Evolutionary conservation across 2,113 vertebrate species (phyloP).

Genomic region (Cyanistes caeruleus): DNA sequence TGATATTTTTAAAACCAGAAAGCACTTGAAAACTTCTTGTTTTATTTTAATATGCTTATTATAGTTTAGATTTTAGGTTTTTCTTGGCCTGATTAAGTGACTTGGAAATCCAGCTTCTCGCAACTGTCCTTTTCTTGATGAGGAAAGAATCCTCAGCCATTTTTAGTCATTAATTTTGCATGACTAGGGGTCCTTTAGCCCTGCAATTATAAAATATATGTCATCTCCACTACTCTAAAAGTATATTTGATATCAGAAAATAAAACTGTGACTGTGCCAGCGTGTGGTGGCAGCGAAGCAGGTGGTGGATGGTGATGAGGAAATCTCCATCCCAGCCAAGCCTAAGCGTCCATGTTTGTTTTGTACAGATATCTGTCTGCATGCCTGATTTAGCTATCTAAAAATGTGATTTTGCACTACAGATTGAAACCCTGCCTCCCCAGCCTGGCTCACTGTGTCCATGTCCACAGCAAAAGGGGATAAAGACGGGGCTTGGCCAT

Average conservation of each 20-base stretch:
- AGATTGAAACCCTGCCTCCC: not conserved
- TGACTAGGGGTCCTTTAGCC: not conserved
- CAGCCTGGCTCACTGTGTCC: not conserved
- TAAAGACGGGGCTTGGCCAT: not conserved
- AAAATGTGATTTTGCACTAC: not conserved
- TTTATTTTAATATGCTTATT: not conserved
- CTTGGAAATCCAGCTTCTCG: not conserved
- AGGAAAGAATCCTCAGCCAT: not conserved
- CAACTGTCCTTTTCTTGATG: not conserved
- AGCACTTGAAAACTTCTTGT: not conserved
- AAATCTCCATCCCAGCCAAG: not conserved
- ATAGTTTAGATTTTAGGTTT: not conserved
- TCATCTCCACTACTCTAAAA: not conserved
- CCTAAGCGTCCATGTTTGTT: not conserved
- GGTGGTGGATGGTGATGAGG: not conserved
- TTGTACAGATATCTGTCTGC: not conserved
- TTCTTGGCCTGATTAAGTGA: not conserved
- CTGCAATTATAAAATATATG: not conserved
- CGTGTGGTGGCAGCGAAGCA: not conserved
- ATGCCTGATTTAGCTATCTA: not conserved
- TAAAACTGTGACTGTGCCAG: not conserved
- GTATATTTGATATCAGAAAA: not conserved
- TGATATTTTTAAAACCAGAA: not conserved
- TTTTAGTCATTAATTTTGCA: not conserved
- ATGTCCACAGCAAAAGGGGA: not conserved